Conservation (phyloP, 1,140 invertebrate genomes). For the Acromyrmex charruanus region DNA sequence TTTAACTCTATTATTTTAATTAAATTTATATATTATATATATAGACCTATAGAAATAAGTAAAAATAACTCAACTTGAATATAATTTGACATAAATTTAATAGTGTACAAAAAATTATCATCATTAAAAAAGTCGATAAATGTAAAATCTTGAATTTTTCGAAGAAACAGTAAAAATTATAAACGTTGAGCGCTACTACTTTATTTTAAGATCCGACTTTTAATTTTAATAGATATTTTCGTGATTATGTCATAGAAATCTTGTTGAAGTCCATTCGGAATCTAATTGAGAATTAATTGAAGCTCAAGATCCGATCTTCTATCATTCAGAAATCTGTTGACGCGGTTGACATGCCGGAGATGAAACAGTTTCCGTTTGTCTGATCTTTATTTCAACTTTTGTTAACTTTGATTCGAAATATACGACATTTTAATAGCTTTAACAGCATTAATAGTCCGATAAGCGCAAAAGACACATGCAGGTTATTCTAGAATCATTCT, state of each 20-base stretch:
- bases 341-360: neutral
- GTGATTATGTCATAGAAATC: neutral
- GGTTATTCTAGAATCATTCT: neutral
- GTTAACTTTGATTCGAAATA: neutral
- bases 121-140: neutral
- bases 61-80: too few relatives aligned
- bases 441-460: neutral
- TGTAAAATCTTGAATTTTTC: neutral
- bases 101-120: too few relatives aligned
- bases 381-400: conserved; percentile 1
- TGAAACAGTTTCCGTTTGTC: neutral
- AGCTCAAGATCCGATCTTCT: neutral
- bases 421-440: neutral
- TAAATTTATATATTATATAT: too few relatives aligned
- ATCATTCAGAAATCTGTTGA: neutral
- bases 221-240: neutral
- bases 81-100: too few relatives aligned
- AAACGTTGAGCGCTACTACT: neutral
- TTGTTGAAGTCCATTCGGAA: neutral
- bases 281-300: neutral
- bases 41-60: too few relatives aligned
- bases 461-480: neutral
- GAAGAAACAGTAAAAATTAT: neutral
- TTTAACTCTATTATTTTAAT: too few relatives aligned
- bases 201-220: neutral